phyloP scores from a whole-genome alignment of 2,888 invertebrate species.

The Ametastegia equiseti region DNA sequence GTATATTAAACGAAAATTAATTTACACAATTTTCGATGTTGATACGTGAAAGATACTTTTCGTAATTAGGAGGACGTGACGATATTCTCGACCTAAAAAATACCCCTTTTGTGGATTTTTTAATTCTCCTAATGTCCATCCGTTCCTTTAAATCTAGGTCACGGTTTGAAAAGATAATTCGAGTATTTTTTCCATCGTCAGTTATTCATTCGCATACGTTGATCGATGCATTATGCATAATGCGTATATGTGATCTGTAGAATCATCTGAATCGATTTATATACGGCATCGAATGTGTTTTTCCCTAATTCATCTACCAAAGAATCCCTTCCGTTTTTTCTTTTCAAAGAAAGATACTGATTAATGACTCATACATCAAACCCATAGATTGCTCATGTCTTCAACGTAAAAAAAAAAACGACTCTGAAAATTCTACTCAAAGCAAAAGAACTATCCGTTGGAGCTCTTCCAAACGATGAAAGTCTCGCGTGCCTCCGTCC shows the following conservation, averaged over 20 bases:
- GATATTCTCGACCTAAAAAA: not conserved
- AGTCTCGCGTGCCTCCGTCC: not conserved
- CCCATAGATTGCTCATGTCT: not conserved
- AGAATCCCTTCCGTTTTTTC: not conserved
- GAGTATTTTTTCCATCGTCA: not conserved
- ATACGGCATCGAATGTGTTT: not conserved
- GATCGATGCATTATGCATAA: not conserved
- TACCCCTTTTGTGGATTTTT: not conserved
- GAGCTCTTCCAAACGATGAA: not conserved
- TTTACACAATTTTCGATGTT: not conserved
- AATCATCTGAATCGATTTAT: not conserved
- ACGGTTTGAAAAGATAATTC: not conserved
- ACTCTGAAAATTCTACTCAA: not conserved
- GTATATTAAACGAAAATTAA: too few relatives aligned
- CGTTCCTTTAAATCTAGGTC: not conserved
- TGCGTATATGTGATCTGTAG: not conserved
- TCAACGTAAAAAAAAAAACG: not conserved
- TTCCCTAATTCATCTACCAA: not conserved
- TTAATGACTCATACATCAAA: too few relatives aligned
- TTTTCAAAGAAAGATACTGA: not conserved
- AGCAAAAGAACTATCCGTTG: not conserved
- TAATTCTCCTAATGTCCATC: conserved; percentile 22
- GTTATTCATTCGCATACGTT: not conserved
- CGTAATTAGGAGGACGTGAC: not conserved
- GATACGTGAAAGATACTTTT: not conserved